A percentile compares a stretch with the other conserved stretches of the same genome.
These are phyloP conservation scores for Nematopogon swammerdamellus DNA, from an alignment of 2,888 invertebrate genomes.

Conservation along the genomic window DNA sequence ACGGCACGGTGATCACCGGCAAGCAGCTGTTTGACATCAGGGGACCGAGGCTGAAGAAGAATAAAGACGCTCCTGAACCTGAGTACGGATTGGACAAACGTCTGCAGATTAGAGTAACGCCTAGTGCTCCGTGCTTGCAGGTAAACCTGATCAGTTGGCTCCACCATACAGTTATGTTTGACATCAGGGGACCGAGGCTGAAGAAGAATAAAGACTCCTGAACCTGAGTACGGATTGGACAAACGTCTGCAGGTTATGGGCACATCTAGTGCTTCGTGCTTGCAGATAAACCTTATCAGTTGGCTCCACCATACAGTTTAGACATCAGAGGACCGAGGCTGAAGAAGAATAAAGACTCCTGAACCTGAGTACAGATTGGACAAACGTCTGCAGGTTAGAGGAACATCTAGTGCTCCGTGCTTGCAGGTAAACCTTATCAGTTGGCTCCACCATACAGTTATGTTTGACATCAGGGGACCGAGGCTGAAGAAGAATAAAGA, in stretches of 20 bases:
- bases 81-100: slow-evolving; percentile 62
- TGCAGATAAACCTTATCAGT: no score
- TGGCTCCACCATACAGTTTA: no score
- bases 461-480: no score
- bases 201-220: no score
- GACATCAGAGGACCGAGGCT: slow-evolving; percentile 53
- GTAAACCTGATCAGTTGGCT: slow-evolving; percentile 30
- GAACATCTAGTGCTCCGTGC: slow-evolving; percentile 78
- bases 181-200: no score
- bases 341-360: slow-evolving; percentile 49
- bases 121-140: slow-evolving; percentile 79
- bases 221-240: no score
- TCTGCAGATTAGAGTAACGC: slow-evolving; percentile 71
- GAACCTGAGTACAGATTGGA: slow-evolving; percentile 54
- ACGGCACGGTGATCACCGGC: slow-evolving; percentile 52
- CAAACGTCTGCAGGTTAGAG: slow-evolving; percentile 68
- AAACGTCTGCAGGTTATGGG: no score
- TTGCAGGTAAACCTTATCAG: slow-evolving; percentile 59
- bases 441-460: no score
- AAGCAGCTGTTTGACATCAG: slow-evolving; percentile 56
- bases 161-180: no score
- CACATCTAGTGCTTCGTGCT: no score
- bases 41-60: slow-evolving; percentile 53
- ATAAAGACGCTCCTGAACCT: slow-evolving; percentile 42
- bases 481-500: no score